phyloP scores from a whole-genome alignment of 2,113 vertebrate species.

The Xiphophorus maculatus region DNA sequence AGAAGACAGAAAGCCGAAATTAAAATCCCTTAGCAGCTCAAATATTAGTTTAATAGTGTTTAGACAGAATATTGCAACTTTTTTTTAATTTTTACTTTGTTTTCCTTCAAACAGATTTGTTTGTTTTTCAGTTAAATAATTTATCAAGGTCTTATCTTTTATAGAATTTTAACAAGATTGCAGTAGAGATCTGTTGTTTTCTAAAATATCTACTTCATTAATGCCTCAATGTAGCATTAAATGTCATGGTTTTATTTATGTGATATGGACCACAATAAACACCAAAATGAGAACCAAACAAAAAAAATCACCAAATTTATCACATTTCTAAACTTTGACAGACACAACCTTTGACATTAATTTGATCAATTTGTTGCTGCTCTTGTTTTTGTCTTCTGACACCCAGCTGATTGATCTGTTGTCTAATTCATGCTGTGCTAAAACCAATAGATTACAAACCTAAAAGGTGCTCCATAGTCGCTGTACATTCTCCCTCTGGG shows the following conservation, averaged over 20 bases:
- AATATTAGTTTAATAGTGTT: too few species aligned
- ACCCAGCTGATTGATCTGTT: background rate
- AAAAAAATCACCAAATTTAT: background rate
- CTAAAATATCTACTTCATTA: too few species aligned
- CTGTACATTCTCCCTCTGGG: constrained; percentile 4
- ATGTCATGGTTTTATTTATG: background rate
- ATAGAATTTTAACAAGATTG: too few species aligned
- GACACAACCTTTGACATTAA: background rate
- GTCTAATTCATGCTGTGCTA: background rate
- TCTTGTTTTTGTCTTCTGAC: background rate
- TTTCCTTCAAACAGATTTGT: too few species aligned
- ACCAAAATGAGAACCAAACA: background rate
- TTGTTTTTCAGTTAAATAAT: too few species aligned
- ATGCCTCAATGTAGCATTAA: too few species aligned
- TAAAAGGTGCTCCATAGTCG: constrained; percentile 5
- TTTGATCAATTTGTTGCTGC: background rate
- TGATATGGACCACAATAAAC: background rate
- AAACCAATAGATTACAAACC: constrained; percentile 16
- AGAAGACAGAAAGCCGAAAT: too few species aligned
- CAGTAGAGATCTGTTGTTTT: too few species aligned
- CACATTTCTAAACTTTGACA: background rate
- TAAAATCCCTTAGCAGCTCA: too few species aligned
- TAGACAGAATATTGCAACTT: too few species aligned
- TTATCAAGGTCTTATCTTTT: too few species aligned
- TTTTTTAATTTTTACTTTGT: too few species aligned